Percentiles rank a stretch among this genome's conserved stretches.
phyloP scores from a whole-genome alignment of 2,888 invertebrate species.

The Iselma pallidipennis region DNA sequence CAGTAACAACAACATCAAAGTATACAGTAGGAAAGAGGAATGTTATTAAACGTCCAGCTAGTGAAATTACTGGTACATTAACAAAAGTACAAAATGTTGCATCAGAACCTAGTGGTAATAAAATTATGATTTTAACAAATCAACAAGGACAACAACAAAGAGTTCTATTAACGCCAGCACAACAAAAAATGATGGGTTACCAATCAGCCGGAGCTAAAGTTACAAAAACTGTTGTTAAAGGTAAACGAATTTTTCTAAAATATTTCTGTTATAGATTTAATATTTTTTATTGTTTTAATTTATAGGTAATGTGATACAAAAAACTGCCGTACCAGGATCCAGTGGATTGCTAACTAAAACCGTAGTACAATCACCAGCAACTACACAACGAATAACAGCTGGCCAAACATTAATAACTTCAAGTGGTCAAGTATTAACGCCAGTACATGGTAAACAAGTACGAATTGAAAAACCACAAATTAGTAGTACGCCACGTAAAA shows the following conservation, averaged over 20 bases:
- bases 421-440: conserved; percentile 15
- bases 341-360: conserved; percentile 18
- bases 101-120: conserved; percentile 55
- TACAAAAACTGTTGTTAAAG: conserved; percentile 38
- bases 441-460: not conserved
- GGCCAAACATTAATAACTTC: conserved; percentile 11
- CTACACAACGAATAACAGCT: conserved; percentile 5
- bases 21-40: conserved; percentile 52
- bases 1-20: conserved; percentile 29
- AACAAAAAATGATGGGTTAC: conserved; percentile 64
- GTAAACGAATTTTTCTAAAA: conserved; percentile 13
- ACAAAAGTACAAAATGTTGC: conserved; percentile 51
- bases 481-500: conserved; percentile 11
- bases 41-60: conserved; percentile 51
- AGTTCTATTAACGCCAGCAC: conserved; percentile 64
- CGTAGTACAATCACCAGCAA: conserved; percentile 2
- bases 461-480: conserved; percentile 7
- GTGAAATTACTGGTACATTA: conserved; percentile 49
- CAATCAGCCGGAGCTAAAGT: conserved; percentile 47
- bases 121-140: conserved; percentile 68
- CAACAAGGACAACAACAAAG: conserved; percentile 65
- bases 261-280: not conserved
- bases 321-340: conserved; percentile 18
- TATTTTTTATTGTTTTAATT: not conserved
- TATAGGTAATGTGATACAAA: conserved; percentile 30